These are phyloP conservation scores for Molorchus minor DNA, from an alignment of 2,888 invertebrate genomes.

Conservation along the genomic window DNA sequence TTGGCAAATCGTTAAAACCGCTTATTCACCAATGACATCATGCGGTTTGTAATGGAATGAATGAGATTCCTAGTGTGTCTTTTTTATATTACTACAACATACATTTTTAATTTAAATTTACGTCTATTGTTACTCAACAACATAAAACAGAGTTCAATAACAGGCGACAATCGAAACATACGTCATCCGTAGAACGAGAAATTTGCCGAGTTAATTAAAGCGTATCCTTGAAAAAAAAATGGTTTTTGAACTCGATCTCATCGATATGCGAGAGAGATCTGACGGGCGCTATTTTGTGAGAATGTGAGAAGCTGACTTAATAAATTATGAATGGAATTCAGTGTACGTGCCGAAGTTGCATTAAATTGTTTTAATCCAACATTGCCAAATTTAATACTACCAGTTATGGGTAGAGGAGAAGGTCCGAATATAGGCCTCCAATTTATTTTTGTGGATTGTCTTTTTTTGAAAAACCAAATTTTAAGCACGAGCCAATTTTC, in stretches of 20 bases:
- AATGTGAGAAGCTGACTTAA: no score
- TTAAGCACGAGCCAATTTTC: no score
- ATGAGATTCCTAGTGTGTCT: constrained; percentile 29
- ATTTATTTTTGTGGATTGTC: no score
- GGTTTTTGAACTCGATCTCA: neutral
- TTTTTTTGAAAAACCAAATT: no score
- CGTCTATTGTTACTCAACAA: constrained; percentile 1
- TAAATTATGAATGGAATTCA: no score
- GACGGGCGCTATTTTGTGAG: no score
- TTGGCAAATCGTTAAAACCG: constrained; percentile 18
- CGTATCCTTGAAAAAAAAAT: constrained; percentile 10
- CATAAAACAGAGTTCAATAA: constrained; percentile 18
- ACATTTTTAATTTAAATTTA: constrained; percentile 17
- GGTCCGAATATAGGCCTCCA: no score
- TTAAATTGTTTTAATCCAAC: no score
- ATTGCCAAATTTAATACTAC: no score
- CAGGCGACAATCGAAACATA: neutral
- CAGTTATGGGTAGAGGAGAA: no score
- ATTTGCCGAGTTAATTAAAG: neutral
- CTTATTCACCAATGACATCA: constrained; percentile 29
- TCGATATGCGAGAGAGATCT: no score
- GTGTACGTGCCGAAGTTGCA: no score
- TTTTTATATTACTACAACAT: constrained; percentile 24
- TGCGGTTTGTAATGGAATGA: constrained; percentile 19
- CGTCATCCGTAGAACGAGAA: neutral